A percentile compares a stretch with the other conserved stretches of the same genome.
These are phyloP conservation scores for Junco hyemalis DNA, from an alignment of 2,113 vertebrate genomes.

Conservation along the genomic window DNA sequence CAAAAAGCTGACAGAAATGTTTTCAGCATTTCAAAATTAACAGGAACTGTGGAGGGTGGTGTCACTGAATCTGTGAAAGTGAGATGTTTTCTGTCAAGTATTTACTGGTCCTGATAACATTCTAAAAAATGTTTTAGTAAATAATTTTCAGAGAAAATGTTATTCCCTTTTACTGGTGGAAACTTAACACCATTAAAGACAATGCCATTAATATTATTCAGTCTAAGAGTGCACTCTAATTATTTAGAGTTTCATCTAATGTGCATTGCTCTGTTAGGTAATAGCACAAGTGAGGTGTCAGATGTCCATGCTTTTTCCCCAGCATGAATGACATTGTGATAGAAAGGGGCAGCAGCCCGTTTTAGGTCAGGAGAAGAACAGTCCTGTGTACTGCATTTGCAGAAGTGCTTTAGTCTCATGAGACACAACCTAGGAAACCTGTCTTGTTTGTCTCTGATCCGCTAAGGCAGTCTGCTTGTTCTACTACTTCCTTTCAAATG, in stretches of 20 bases:
- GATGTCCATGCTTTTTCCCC: not conserved
- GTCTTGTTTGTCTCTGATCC: not conserved
- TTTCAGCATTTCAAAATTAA: not conserved
- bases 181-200: not conserved
- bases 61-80: not conserved
- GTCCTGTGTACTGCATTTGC: not conserved
- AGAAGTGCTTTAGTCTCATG: not conserved
- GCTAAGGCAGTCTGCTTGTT: not conserved
- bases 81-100: not conserved
- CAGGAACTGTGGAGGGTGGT: not conserved
- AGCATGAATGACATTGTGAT: not conserved
- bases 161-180: not conserved
- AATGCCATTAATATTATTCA: not conserved
- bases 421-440: not conserved
- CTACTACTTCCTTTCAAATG: not conserved
- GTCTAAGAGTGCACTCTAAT: not conserved
- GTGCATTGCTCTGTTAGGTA: not conserved
- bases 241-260: not conserved
- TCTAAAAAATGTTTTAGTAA: not conserved
- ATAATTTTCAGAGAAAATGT: not conserved
- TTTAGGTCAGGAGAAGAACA: not conserved
- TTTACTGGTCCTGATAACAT: not conserved
- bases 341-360: not conserved
- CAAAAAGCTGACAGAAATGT: slow-evolving; percentile 26
- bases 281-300: not conserved